Base-by-base conservation (phyloP, 2,888 invertebrate species). In the Ashinkailepas kermadecensis region DNA sequence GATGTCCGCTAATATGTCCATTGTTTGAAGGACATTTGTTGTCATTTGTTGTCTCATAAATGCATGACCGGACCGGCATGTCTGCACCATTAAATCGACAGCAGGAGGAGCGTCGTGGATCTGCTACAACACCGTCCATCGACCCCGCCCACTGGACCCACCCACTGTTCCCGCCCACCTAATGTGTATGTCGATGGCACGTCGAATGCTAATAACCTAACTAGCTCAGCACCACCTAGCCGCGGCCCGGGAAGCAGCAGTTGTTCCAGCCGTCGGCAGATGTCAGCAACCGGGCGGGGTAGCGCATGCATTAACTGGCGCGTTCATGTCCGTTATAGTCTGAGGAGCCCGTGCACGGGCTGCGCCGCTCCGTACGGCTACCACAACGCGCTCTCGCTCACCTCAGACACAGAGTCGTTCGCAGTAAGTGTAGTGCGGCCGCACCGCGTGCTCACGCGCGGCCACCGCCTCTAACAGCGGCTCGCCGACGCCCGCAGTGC, bases 351-450 rank as follows among this genome's bases (percentile, higher is more conserved):
- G 83, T 94, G 93, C 88, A 90, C 90, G 83, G 89, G 89, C 85
- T 95, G 95, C 90, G 92, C 92, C 86, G 91, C 93, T 84, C 93
- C 95, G 80, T 95, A 95, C 88, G 94, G 94, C 87, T 95, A 93
- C 89, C 91, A 91, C 86, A 93, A 95, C 89, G 94, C 94, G 88
- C 91, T 95, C 90, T 89, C 90, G 85, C 90, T 95, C 86, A 92
- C 91, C 88, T 90, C 89, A 86, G 91, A 94, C 88, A 92, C 93
- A 85, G 88, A 89, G 85, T 88, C 88, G 86, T 94, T 95, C 90
- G 91, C 92, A 89, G 93, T 93, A 92, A 91, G 84, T 67, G 39
- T 39, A 39, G 39, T 39, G 39, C 39, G 39, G 39, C 39, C 39
- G 39, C 39, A 39, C 39, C 39, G 39, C 39, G 39, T 39, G 39